Evolutionary conservation across 2,888 invertebrate genomes (phyloP), one percentile per base, ranked within the genome.

Genomic region (Chymomyza procnemis): DNA sequence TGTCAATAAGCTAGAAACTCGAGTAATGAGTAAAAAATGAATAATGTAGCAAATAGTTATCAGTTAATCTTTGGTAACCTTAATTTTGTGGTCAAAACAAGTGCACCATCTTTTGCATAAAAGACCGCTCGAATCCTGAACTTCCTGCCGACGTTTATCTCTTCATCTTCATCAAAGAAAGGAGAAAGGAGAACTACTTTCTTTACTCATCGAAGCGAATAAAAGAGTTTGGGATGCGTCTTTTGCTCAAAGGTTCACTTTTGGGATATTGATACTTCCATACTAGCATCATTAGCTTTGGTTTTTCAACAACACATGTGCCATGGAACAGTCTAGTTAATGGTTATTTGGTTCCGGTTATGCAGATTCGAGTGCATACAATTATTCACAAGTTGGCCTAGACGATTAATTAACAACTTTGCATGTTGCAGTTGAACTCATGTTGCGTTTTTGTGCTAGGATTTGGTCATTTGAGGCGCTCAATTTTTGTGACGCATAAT

Each of bases 331-430:
- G 61, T 83, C 61, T 19, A 66, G 61, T 83, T 88, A 87, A 87
- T 87, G 88, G 85, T 83, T 74, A 6, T 71, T 75, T 71, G 70
- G 85, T 88, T 86, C 86, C 86, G 88, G 87, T 79, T 62, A 52
- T 30, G 30, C 19, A 57, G 18, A 16, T 12, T 26, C 26, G n/a
- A 26, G 26, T 64, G 64, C 62, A 64, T 63, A 69, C 77, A 77
- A 82, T 76, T 78, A 71, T 72, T 74, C 76, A 73, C 71, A 78
- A 75, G 63, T 74, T 76, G 70, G 74, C 72, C 26, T 6, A 26
- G 26, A 77, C 80, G 88, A 83, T 85, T 85, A 80, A 88, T 87
- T 73, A 72, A 74, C 69, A 46, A 46, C 58, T 34, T 64, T 50
- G 64, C 66, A 78, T 68, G 65, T 56, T 50, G 9, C 18, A 50